Evolutionary conservation across 2,113 vertebrate genomes (phyloP).

Genomic region (Oreochromis spilurus): DNA sequence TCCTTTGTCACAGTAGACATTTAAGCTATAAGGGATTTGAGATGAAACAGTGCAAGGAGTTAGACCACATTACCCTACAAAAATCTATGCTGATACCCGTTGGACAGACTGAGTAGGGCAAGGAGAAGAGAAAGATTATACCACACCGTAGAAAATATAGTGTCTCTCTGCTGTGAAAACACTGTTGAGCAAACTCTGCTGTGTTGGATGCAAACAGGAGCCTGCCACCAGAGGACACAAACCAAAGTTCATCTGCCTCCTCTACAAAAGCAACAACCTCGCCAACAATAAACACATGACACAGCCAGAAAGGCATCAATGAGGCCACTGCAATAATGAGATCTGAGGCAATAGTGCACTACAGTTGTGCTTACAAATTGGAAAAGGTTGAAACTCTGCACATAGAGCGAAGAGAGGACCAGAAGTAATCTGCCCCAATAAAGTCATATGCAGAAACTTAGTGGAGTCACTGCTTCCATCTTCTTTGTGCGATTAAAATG

Average conservation of each 20-base stretch:
- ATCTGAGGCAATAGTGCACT: slow-evolving; percentile 20
- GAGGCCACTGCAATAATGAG: slow-evolving; percentile 14
- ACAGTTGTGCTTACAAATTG: slow-evolving; percentile 22
- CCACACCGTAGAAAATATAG: not conserved
- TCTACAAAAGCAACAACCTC: slow-evolving; percentile 14
- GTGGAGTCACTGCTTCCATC: not conserved
- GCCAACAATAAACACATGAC: not conserved
- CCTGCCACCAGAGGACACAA: slow-evolving; percentile 2
- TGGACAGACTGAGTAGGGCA: not conserved
- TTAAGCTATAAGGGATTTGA: slow-evolving; percentile 5
- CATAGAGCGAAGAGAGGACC: not conserved
- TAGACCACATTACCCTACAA: slow-evolving; percentile 26
- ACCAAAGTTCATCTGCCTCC: slow-evolving; percentile 37
- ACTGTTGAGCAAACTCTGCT: not conserved
- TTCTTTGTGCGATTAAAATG: not conserved
- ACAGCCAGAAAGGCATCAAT: not conserved
- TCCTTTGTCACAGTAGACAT: slow-evolving; percentile 29
- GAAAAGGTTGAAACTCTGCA: slow-evolving; percentile 21
- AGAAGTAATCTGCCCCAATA: not conserved
- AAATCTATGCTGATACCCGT: not conserved
- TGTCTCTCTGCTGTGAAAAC: not conserved
- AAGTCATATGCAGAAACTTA: not conserved
- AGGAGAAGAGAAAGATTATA: not conserved
- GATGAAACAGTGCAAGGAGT: slow-evolving; percentile 34
- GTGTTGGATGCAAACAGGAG: slow-evolving; percentile 1